Evolutionary conservation across 2,113 vertebrate species (phyloP).

Genomic region (Gallinago media): DNA sequence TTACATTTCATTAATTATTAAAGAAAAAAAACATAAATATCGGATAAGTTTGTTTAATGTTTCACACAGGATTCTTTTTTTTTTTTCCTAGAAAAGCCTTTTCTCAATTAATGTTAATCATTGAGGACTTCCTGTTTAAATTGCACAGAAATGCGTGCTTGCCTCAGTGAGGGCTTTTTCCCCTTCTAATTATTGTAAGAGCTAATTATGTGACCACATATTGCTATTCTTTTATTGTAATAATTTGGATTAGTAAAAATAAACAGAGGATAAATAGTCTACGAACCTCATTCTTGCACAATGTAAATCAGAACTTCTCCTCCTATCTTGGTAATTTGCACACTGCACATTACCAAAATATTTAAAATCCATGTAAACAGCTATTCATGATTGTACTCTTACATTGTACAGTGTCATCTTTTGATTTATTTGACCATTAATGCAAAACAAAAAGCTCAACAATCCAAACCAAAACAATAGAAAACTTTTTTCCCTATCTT

Average conservation of each 20-base stretch:
- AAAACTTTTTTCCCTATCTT: neutral
- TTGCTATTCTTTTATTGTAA: constrained; percentile 79
- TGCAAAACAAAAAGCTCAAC: neutral
- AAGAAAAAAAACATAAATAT: constrained; percentile 87
- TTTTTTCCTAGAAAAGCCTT: constrained; percentile 75
- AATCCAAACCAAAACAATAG: neutral
- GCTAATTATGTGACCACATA: constrained; percentile 81
- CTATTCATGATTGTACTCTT: constrained; percentile 26
- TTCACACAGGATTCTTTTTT: constrained; percentile 86
- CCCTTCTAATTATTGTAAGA: constrained; percentile 77
- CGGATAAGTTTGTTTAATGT: constrained; percentile 93
- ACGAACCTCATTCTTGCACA: constrained; percentile 58
- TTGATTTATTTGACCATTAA: constrained; percentile 58
- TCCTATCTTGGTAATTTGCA: constrained; percentile 58
- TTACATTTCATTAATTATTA: constrained; percentile 98
- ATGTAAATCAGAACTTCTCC: constrained; percentile 67
- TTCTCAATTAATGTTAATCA: constrained; percentile 93
- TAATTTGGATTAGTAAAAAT: constrained; percentile 81
- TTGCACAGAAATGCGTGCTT: constrained; percentile 77
- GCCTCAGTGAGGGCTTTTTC: constrained; percentile 64
- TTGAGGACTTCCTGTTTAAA: constrained; percentile 89
- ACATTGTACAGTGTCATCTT: constrained; percentile 23
- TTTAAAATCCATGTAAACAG: constrained; percentile 55
- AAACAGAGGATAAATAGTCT: constrained; percentile 74
- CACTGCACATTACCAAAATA: constrained; percentile 57